Base-by-base conservation (phyloP, 1,140 invertebrate genomes). In the Bombus sibiricus region DNA sequence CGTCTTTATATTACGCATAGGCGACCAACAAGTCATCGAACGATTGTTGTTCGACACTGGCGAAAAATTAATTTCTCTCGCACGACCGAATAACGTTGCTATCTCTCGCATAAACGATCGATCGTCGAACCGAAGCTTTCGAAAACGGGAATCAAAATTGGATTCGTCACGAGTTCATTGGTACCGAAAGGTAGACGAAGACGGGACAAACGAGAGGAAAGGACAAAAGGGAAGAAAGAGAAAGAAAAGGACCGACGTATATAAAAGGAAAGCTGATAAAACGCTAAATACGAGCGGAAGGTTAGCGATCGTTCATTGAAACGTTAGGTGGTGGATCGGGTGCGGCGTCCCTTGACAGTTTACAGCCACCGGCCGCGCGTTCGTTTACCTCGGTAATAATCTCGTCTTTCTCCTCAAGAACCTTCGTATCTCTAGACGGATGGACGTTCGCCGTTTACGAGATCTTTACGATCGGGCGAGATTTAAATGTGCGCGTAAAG, bases 311-410 rank as follows among this genome's bases (percentile, higher is more conserved):
- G 69, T 66, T 86, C 72, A 85, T 90, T 85, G 85, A 82, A 86
- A 90, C 75, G 81, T 90, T 86, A 79, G 71, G 75, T 72, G 39
- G 68, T 53, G 28, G 25, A 43, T 62, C 81, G 80, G 71, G 74
- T 82, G 83, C 84, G 74, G 57, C 53, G 39, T 85, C 81, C 68
- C 66, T 47, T 57, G 71, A 73, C 85, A 86, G 68, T 93, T 93
- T 93, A 92, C 90, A 89, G 83, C 88, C 89, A 90, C 77, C 81
- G 82, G 43, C 82, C 71, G 73, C 85, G 77, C 57, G 59, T 86
- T 82, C 88, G 88, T 92, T 87, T 92, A 89, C 89, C 88, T 89
- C 83, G 87, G 86, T 90, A 92, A 93, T 93, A 92, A 93, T 92
- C 90, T 91, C 89, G 81, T 91, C 88, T 81, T 77, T 87, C 80